These are phyloP conservation scores for Synchiropus splendidus DNA, from an alignment of 2,113 vertebrate genomes.

Conservation along the genomic window DNA sequence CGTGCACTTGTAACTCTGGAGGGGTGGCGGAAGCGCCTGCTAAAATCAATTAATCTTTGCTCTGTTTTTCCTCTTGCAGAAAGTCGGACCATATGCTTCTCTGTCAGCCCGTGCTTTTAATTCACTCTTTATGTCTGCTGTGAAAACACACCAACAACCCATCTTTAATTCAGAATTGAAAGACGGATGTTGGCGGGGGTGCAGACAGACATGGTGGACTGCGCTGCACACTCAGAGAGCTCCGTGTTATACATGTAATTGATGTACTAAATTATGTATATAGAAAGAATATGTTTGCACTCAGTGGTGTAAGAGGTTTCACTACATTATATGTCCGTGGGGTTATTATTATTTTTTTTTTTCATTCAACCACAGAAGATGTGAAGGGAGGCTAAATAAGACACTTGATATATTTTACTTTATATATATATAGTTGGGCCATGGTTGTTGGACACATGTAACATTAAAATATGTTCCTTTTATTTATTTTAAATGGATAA, in stretches of 20 bases:
- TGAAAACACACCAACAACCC: conserved; percentile 67
- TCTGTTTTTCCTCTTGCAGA: conserved; percentile 58
- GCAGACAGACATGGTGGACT: conserved; percentile 1
- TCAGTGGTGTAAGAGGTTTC: background rate
- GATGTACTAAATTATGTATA: conserved; percentile 3
- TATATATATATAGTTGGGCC: too few species aligned
- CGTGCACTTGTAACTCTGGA: conserved; percentile 45
- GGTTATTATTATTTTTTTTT: too few species aligned
- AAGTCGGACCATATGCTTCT: conserved; percentile 69
- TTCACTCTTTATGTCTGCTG: conserved; percentile 68
- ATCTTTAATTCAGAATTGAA: conserved; percentile 68
- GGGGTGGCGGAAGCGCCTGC: conserved; percentile 66
- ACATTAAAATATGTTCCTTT: too few species aligned
- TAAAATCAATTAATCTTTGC: conserved; percentile 73
- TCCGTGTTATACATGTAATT: conserved; percentile 15
- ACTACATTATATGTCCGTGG: background rate
- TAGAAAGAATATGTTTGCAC: conserved; percentile 1
- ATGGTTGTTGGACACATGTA: too few species aligned
- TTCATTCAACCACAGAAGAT: too few species aligned
- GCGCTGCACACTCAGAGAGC: conserved; percentile 13
- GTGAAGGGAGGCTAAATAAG: too few species aligned
- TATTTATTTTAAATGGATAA: too few species aligned
- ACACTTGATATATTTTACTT: too few species aligned
- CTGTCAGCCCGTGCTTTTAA: conserved; percentile 72
- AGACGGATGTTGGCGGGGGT: conserved; percentile 35